Conservation (phyloP, 2,888 invertebrate genomes). For the Lasioglossum marginatum region DNA sequence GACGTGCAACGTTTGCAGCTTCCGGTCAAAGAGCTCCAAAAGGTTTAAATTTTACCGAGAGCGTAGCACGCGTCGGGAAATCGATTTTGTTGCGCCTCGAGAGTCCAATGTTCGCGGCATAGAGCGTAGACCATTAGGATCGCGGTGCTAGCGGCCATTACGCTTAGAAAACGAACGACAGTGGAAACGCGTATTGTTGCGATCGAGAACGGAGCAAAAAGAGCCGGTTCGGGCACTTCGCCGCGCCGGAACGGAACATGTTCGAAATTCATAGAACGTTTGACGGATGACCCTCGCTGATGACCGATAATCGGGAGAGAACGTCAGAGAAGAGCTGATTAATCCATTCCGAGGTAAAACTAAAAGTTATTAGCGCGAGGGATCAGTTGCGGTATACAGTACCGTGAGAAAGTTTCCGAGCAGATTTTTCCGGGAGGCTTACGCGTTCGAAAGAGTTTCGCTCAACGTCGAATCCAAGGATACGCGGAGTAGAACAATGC, state of each 20-base stretch:
- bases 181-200: neutral
- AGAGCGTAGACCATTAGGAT: neutral
- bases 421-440: neutral
- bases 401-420: neutral
- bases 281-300: neutral
- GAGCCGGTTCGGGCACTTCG: neutral
- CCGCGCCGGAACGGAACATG: neutral
- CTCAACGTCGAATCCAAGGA: slow-evolving; percentile 1
- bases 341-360: neutral
- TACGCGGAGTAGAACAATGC: neutral
- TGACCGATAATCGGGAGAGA: neutral
- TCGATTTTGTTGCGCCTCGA: neutral
- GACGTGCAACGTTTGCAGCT: neutral
- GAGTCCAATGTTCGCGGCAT: neutral
- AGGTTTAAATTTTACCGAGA: neutral
- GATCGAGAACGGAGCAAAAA: neutral
- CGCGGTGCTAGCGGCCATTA: neutral
- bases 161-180: neutral
- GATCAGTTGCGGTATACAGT: neutral
- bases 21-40: slow-evolving; percentile 2
- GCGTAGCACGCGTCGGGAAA: neutral
- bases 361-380: neutral
- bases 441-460: neutral
- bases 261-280: neutral
- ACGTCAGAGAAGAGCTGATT: neutral